phyloP scores from a whole-genome alignment of 2,797 vertebrate species.

The Prunella strophiata region DNA sequence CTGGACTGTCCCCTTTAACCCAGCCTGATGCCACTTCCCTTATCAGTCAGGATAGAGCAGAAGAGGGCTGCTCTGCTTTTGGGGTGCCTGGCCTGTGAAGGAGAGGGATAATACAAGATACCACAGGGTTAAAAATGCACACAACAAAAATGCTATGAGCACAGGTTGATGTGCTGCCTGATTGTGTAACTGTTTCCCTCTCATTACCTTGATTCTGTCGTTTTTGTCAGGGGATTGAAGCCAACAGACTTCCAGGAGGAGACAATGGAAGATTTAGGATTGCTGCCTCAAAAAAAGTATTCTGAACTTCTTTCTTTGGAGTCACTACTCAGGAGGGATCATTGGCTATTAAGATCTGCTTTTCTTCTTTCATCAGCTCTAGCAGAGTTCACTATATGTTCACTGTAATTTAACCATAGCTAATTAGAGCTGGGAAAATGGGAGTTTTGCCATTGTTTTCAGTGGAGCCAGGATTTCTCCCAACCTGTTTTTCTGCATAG shows the following conservation, averaged over 20 bases:
- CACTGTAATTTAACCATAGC: conserved; percentile 59
- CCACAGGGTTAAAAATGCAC: not conserved
- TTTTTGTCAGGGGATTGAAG: not conserved
- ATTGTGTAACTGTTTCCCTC: not conserved
- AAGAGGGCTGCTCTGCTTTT: not conserved
- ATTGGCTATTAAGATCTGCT: conserved; percentile 7
- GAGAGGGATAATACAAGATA: accelerated
- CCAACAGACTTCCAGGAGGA: not conserved
- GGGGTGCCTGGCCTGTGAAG: not conserved
- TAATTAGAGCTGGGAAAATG: conserved; percentile 58
- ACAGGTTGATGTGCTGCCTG: not conserved
- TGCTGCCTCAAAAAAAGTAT: not conserved
- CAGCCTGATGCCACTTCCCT: not conserved
- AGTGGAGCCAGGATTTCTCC: conserved; percentile 26
- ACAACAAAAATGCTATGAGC: not conserved
- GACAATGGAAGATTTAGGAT: not conserved
- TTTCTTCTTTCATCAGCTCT: conserved; percentile 18
- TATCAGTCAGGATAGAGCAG: not conserved
- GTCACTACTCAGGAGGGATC: not conserved
- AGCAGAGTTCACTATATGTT: not conserved
- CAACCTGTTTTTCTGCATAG: conserved; percentile 33
- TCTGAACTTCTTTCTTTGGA: conserved; percentile 5
- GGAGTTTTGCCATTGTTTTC: conserved; percentile 53
- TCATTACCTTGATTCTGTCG: accelerated
- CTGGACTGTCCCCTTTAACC: not conserved